These are phyloP conservation scores for Martes martes DNA, from an alignment of 2,113 vertebrate genomes.

Conservation along the genomic window DNA sequence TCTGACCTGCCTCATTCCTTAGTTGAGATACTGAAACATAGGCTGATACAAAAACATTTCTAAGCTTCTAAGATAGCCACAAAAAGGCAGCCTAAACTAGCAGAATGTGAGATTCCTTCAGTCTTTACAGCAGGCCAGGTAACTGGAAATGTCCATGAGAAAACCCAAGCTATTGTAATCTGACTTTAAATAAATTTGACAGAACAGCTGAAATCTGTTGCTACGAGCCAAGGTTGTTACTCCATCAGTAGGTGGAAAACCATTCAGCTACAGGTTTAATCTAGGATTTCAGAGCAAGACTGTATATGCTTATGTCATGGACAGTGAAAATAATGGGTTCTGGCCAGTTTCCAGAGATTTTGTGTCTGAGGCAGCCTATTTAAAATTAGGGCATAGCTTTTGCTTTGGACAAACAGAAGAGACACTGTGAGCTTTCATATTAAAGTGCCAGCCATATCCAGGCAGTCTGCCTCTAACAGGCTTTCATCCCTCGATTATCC, in stretches of 20 bases:
- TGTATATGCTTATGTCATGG: background rate
- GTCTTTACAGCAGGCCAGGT: background rate
- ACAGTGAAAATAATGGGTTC: background rate
- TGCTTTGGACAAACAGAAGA: background rate
- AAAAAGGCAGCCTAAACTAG: background rate
- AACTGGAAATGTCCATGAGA: background rate
- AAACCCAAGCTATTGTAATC: background rate
- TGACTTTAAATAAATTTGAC: background rate
- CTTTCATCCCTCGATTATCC: background rate
- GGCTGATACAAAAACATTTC: background rate
- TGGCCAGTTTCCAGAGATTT: background rate
- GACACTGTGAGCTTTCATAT: background rate
- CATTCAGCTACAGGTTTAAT: background rate
- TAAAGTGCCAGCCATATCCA: background rate
- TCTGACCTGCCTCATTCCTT: background rate
- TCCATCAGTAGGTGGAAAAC: background rate
- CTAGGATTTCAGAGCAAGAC: background rate
- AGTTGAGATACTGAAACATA: background rate
- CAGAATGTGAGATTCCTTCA: background rate
- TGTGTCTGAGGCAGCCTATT: background rate
- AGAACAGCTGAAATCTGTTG: constrained; percentile 6
- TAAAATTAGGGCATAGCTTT: background rate
- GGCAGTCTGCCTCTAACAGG: background rate
- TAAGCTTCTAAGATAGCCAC: background rate
- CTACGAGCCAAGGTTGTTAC: background rate